A percentile compares a stretch with the other conserved stretches of the same genome.
phyloP scores from a whole-genome alignment of 2,797 vertebrate species.

The Microctenopoma lineatum region DNA sequence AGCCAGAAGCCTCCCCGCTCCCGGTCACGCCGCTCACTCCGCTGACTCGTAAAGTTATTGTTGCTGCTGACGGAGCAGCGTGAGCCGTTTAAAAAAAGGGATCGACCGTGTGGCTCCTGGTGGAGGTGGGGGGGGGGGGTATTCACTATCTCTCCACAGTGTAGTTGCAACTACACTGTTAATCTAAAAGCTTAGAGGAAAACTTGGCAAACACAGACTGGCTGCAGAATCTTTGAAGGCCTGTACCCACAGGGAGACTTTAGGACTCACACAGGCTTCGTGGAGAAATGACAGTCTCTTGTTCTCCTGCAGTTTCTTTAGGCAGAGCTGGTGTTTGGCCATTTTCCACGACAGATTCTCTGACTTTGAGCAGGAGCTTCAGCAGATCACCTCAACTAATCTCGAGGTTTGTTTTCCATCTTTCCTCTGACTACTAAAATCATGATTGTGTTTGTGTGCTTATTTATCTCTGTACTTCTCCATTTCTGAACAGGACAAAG shows the following conservation, averaged over 20 bases:
- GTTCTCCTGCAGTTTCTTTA: slow-evolving; percentile 88
- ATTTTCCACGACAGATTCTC: slow-evolving; percentile 93
- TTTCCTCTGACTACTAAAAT: not conserved
- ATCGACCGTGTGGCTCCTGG: slow-evolving; percentile 85
- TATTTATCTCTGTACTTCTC: not conserved
- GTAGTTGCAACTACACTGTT: no score
- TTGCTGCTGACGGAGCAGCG: slow-evolving; percentile 87
- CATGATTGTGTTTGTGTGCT: not conserved
- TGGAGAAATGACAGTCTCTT: no score
- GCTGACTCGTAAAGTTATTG: slow-evolving; percentile 93
- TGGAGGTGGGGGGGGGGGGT: no score
- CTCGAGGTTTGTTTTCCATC: slow-evolving; percentile 70
- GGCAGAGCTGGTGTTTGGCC: slow-evolving; percentile 89
- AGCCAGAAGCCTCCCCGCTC: slow-evolving; percentile 76
- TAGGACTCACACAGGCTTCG: no score
- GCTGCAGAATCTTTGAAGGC: no score
- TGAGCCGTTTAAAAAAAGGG: slow-evolving; percentile 91
- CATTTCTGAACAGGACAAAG: slow-evolving; percentile 23
- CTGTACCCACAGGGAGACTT: no score
- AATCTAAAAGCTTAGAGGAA: no score
- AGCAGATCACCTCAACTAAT: slow-evolving; percentile 77
- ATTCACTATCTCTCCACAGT: no score
- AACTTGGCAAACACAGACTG: no score
- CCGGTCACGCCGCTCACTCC: slow-evolving; percentile 88
- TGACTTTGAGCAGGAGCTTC: slow-evolving; percentile 91